Conservation (phyloP, 2,888 invertebrate genomes). For the Bimastos eiseni region DNA sequence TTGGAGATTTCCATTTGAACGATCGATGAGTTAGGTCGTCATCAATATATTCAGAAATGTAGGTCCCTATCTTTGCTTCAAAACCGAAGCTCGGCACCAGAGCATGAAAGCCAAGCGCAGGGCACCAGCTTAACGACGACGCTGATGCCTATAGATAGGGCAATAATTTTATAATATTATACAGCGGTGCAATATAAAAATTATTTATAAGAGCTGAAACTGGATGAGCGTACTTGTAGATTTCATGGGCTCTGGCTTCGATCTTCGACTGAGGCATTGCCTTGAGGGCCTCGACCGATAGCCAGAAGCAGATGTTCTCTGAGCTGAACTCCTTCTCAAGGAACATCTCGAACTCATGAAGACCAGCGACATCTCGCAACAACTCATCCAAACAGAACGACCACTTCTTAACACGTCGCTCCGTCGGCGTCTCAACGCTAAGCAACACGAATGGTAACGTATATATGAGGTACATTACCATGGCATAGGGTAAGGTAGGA, state of each 20-base stretch:
- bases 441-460: neutral
- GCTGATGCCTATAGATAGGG: too few species aligned
- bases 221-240: slow-evolving; percentile 82
- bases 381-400: slow-evolving; percentile 90
- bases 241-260: slow-evolving; percentile 79
- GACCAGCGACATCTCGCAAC: slow-evolving; percentile 81
- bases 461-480: too few species aligned
- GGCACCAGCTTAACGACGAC: neutral
- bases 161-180: too few species aligned
- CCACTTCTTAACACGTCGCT: slow-evolving; percentile 92
- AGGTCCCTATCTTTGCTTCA: too few species aligned
- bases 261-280: slow-evolving; percentile 84
- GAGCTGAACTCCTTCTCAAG: slow-evolving; percentile 95
- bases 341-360: slow-evolving; percentile 90
- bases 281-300: slow-evolving; percentile 87
- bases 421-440: slow-evolving; percentile 84
- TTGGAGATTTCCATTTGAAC: too few species aligned
- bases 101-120: too few species aligned
- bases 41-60: too few species aligned
- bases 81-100: too few species aligned
- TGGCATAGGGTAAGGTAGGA: too few species aligned
- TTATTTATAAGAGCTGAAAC: too few species aligned
- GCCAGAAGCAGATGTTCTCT: slow-evolving; percentile 97
- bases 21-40: too few species aligned
- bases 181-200: neutral